Percentiles rank a stretch among this genome's conserved stretches.
These are phyloP conservation scores for Drosophila hydei DNA, from an alignment of 1,140 invertebrate genomes.

Conservation along the genomic window DNA sequence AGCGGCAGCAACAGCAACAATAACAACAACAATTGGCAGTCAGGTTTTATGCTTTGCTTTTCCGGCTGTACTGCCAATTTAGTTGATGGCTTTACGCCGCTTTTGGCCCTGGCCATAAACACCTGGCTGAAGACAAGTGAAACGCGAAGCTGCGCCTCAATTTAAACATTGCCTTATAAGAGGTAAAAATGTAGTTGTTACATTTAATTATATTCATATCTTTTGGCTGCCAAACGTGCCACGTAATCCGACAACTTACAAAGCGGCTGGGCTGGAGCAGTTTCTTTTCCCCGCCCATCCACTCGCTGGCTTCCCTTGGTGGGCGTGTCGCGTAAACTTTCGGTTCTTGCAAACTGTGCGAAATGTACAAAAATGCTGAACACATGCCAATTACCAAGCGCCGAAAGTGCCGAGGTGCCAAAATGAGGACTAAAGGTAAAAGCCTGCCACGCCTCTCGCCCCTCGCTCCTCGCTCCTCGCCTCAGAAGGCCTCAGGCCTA, in stretches of 20 bases:
- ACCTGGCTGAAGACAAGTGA: conserved; percentile 41
- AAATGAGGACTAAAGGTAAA: conserved; percentile 68
- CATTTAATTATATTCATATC: conserved; percentile 83
- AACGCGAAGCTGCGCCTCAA: conserved; percentile 20
- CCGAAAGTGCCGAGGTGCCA: conserved; percentile 70
- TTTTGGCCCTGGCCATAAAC: conserved; percentile 45
- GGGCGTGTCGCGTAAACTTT: conserved; percentile 41
- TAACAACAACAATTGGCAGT: conserved; percentile 49
- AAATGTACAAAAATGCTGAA: conserved; percentile 80
- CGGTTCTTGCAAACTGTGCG: conserved; percentile 72
- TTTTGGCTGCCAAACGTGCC: conserved; percentile 70
- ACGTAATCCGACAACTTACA: conserved; percentile 67
- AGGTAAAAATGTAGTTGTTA: conserved; percentile 80
- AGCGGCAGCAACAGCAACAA: conserved; percentile 24
- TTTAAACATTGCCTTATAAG: conserved; percentile 66
- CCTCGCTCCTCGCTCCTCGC: not conserved
- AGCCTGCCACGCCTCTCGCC: conserved; percentile 18
- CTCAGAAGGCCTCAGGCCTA: not conserved
- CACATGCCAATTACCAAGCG: conserved; percentile 76
- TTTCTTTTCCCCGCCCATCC: not conserved
- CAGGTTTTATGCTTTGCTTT: conserved; percentile 57
- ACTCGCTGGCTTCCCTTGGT: not conserved
- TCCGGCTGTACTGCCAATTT: conserved; percentile 53
- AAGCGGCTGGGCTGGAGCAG: conserved; percentile 19
- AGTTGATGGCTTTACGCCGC: conserved; percentile 71